Evolutionary conservation across 2,113 vertebrate species (phyloP), one percentile per base, ranked within the genome.

Genomic region (Cyanocitta stelleri): DNA sequence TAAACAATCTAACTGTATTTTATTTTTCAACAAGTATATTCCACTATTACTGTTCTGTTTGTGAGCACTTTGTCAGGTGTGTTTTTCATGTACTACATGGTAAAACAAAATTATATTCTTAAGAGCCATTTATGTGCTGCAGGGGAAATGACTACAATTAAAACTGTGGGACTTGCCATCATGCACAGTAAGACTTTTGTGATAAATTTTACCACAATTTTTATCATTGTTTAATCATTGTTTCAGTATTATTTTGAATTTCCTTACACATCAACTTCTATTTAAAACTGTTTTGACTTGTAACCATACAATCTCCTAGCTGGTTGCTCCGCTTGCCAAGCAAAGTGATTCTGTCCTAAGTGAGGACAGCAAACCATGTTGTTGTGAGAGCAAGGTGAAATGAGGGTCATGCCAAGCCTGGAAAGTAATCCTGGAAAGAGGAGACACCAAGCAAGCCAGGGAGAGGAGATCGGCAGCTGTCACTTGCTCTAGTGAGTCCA

Each of bases 401-500:
- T 10, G 41, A 49, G 88, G 81, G 56, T 69, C 79, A 88, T 93
- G 95, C 93, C 83, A 84, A 95, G 88, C 73, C 83, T 85, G 80
- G 83, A 86, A 92, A 86, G 59, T 54, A 87, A 85, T 30, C 82
- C 92, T 91, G 87, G 69, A 90, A 92, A 93, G 88, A 93, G 61
- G 29, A 51, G 58, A 68, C 73, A 82, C 21, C 43, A n/a, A 93
- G 90, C 92, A 96, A 95, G 95, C 73, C 66, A 68, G 55, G 66
- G 56, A 95, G 39, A 85, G 54, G 52, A 82, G 82, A 88, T 62
- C 3, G 8, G 93, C 73, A 92, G 92, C 64, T 93, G 85, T 61
- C 2, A 5, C 68, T 66, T 8, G 33, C 58, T 62, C 69, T 44
- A 17, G 52, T 49, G 56, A 92, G 67, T 84, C 80, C 87, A 85